Evolutionary conservation across 2,888 invertebrate genomes (phyloP).

Genomic region (Drosophila robusta): DNA sequence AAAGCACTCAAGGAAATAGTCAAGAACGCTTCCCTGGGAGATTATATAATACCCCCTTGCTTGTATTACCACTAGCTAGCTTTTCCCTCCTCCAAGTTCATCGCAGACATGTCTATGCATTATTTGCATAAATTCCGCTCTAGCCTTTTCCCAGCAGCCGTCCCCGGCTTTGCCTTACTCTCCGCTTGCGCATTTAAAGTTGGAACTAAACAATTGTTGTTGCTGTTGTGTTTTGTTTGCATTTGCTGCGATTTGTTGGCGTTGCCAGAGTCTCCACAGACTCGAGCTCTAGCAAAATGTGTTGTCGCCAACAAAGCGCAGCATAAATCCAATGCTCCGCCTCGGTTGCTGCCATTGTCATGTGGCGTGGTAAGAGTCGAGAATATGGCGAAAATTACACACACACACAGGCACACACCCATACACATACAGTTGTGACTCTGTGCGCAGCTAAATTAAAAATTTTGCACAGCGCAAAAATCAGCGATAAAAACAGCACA

Average conservation of each 20-base stretch:
- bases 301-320: constrained; percentile 45
- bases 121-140: constrained; percentile 30
- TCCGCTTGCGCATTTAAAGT: constrained; percentile 1
- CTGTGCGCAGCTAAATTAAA: constrained; percentile 52
- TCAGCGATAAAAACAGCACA: constrained; percentile 45
- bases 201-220: constrained; percentile 6
- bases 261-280: constrained; percentile 12
- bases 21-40: too few species aligned
- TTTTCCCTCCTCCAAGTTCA: background rate
- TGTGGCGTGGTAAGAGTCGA: constrained; percentile 18
- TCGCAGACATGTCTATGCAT: constrained; percentile 14
- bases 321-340: constrained; percentile 50
- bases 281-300: constrained; percentile 34
- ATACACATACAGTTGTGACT: constrained; percentile 1
- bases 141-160: constrained; percentile 9
- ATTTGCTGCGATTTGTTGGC: constrained; percentile 21
- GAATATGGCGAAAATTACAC: constrained; percentile 36
- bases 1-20: too few species aligned
- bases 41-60: too few species aligned
- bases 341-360: constrained; percentile 48
- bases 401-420: constrained; percentile 6
- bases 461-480: constrained; percentile 49
- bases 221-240: constrained; percentile 14
- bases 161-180: background rate
- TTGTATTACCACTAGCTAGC: background rate